Base-by-base conservation (phyloP, 2,113 vertebrate genomes). In the Baryphthengus martii region DNA sequence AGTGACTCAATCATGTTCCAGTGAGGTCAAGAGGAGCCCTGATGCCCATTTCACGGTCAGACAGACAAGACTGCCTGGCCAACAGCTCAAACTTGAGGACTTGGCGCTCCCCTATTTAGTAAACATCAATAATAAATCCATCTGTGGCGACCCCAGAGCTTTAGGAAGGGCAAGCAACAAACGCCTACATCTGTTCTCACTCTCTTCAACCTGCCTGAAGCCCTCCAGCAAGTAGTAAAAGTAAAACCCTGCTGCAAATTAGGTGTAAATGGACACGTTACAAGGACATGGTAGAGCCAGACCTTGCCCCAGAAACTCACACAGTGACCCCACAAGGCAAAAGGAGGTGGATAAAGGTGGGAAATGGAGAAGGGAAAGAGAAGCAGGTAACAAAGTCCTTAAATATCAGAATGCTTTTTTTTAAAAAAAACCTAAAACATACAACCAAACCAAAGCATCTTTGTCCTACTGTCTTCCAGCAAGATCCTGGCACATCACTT, bases 251-350 rank as follows among this genome's bases (percentile, higher is more conserved):
- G 33, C 18, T 33, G 9, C 28, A 72, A 50, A 53, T 47, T 61
- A 58, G 45, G 7, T 3, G 2, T 0, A 5, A 2, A 16, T 0
- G 8, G 59, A n/a, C n/a, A 23, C 0, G 0, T 6, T 7, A 12
- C 7, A 0, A 35, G 26, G 56, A 29, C 50, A 37, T 4, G 16
- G 9, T 67, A 45, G 40, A 58, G n/a, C 7, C 37, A 37, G 37
- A 19, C 4, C 17, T n/a, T 11, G n/a, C 9, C 19, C 39, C n/a
- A 52, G 42, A 35, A 52, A 47, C 11, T 8, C 2, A 0, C 4
- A 11, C 10, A 0, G 6, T 39, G 31, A 70, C 9, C 19, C 52
- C 21, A 7, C 6, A 17, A 47, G 10, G 45, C 35, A 78, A 75
- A 78, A 24, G 12, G 18, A 78, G 14, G 19, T 8, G 20, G 24